phyloP scores from a whole-genome alignment of 2,888 invertebrate species.

The Sphaeridia pumilis region DNA sequence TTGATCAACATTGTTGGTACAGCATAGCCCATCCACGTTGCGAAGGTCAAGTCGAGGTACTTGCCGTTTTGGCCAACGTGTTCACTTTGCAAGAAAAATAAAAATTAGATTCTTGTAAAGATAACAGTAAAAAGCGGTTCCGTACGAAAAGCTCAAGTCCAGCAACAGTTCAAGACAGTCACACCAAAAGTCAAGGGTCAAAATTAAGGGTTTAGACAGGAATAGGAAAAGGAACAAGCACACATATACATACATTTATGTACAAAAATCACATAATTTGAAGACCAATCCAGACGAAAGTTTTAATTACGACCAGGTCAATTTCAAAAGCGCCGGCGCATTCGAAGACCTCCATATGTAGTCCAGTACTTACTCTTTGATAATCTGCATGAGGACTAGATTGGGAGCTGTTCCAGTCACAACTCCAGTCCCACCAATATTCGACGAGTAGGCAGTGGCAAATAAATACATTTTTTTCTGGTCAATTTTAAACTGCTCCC shows the following conservation, averaged over 20 bases:
- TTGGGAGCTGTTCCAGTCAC: constrained; percentile 71
- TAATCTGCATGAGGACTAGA: constrained; percentile 47
- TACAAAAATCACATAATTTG: not conserved
- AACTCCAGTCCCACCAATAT: constrained; percentile 62
- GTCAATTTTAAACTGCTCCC: constrained; percentile 2
- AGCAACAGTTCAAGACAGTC: not conserved
- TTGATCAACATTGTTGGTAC: constrained; percentile 25
- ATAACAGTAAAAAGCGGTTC: not conserved
- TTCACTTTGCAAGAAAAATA: constrained; percentile 9
- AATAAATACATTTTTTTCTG: constrained; percentile 21
- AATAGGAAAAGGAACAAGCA: no score
- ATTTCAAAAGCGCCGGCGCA: no score
- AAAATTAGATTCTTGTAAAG: not conserved
- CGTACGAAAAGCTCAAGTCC: no score
- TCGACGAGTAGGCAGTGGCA: constrained; percentile 62
- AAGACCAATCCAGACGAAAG: not conserved
- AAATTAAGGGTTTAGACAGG: no score
- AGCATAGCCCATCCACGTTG: constrained; percentile 29
- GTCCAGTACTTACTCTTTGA: constrained; percentile 14
- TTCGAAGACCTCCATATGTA: not conserved
- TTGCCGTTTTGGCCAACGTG: constrained; percentile 28
- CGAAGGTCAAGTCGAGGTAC: constrained; percentile 30
- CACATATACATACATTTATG: not conserved
- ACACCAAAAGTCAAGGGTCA: not conserved
- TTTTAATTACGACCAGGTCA: not conserved